Conservation (phyloP, 2,113 vertebrate genomes). For the Brachypteracias leptosomus region DNA sequence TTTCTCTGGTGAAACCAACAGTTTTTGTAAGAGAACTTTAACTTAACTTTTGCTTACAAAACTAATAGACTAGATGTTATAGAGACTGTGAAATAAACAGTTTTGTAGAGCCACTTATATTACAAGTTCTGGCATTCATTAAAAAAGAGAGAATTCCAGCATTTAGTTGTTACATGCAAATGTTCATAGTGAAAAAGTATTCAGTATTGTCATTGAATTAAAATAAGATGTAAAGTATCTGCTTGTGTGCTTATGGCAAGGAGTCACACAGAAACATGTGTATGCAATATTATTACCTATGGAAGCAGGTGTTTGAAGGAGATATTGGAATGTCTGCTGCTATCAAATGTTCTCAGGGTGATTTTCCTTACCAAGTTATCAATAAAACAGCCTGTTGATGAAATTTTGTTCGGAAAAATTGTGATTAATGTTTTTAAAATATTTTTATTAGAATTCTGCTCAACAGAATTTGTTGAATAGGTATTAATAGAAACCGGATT, state of each 20-base stretch:
- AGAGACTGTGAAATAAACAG: not conserved
- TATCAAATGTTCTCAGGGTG: not conserved
- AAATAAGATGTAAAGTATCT: not conserved
- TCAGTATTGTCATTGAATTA: not conserved
- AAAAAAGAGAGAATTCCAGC: not conserved
- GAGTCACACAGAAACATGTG: accelerated
- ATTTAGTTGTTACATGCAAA: not conserved
- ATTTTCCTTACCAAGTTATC: constrained; percentile 38
- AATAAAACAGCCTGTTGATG: not conserved
- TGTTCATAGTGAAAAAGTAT: not conserved
- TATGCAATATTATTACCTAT: not conserved
- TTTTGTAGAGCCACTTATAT: not conserved
- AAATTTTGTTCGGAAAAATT: not conserved
- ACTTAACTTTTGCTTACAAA: not conserved
- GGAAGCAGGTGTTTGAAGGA: not conserved
- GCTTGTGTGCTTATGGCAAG: not conserved
- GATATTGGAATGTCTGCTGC: not conserved
- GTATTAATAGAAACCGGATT: not conserved
- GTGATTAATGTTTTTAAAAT: not conserved
- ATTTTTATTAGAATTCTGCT: not conserved
- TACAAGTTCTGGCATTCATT: not conserved
- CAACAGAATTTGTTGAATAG: not conserved
- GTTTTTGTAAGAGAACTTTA: not conserved
- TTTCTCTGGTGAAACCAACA: not conserved
- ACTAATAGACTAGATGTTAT: not conserved